A percentile compares a stretch with the other conserved stretches of the same genome.
Conservation (phyloP, 2,888 invertebrate genomes). For the Gandaritis pyraliata region DNA sequence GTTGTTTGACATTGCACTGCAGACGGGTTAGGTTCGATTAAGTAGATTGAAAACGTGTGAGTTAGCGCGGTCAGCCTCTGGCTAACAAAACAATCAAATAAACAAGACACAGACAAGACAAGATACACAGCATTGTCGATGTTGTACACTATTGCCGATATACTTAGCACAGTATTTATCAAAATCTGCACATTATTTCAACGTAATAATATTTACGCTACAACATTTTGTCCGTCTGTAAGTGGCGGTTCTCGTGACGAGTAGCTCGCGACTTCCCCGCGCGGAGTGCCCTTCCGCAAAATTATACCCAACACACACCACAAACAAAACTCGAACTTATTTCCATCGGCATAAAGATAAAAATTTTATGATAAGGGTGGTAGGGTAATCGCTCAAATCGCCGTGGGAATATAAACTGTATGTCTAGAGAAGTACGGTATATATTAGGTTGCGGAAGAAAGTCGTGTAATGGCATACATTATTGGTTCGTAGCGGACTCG, state of each 20-base stretch:
- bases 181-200: slow-evolving; percentile 18
- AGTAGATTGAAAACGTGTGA: too few relatives aligned
- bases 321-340: slow-evolving; percentile 23
- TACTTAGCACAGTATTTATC: slow-evolving; percentile 16
- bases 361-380: slow-evolving; percentile 1
- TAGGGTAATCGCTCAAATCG: slow-evolving; percentile 17
- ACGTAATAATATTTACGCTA: slow-evolving; percentile 34
- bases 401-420: slow-evolving; percentile 37
- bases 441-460: slow-evolving; percentile 7
- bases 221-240: slow-evolving; percentile 50
- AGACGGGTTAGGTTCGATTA: too few relatives aligned
- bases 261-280: slow-evolving; percentile 56
- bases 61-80: too few relatives aligned
- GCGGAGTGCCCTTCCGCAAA: slow-evolving; percentile 45
- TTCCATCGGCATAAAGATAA: not conserved
- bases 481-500: slow-evolving; percentile 40
- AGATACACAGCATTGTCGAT: too few relatives aligned
- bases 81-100: too few relatives aligned
- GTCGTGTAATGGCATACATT: slow-evolving; percentile 31
- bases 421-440: not conserved
- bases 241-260: slow-evolving; percentile 66
- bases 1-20: too few relatives aligned
- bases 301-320: slow-evolving; percentile 45
- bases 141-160: slow-evolving; percentile 1
- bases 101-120: too few relatives aligned